Base-by-base conservation (phyloP, 2,888 invertebrate species). In the Melolontha melolontha region DNA sequence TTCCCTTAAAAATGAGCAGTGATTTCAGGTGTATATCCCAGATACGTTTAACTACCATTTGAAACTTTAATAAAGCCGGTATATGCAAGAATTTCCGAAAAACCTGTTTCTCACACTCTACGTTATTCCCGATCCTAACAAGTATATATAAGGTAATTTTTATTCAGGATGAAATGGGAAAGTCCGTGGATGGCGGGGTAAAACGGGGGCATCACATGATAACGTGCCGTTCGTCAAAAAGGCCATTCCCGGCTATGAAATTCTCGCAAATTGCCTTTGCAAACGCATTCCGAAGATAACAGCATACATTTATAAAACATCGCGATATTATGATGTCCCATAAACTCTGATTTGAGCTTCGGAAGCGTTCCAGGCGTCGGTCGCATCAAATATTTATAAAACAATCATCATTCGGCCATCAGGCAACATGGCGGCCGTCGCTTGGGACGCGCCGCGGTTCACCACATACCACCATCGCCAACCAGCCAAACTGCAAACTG, bases 331-430 rank as follows among this genome's bases (percentile, higher is more conserved):
- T 81, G 82, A 82, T 80, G 81, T 81, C 82, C 81, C 83, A 83
- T 84, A 84, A 84, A 83, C 83, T 81, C 82, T 84, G 84, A 84
- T 84, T 84, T 84, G 81, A 81, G 82, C 79, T 76, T 76, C 75
- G 71, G 76, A 77, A 77, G 75, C 77, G 80, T 77, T 76, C 75
- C 77, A 74, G 76, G 77, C 80, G 76, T 75, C 74, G 70, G 52
- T 71, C 75, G 80, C 75, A 80, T 84, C 76, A 82, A 83, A 82
- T 83, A 84, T 84, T 84, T 81, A 84, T 83, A 81, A 83, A 83
- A 83, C 84, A 84, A 84, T 84, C 84, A 84, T 84, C 84, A 83
- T 84, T 82, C 83, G 83, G 77, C 83, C 84, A 84, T 84, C 84
- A 83, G 78, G 78, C 82, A 82, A 82, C 82, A 83, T 83, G 83